Evolutionary conservation across 2,797 vertebrate genomes (phyloP), one percentile per base, ranked within the genome.

Genomic region (Phalloptychus januarius): DNA sequence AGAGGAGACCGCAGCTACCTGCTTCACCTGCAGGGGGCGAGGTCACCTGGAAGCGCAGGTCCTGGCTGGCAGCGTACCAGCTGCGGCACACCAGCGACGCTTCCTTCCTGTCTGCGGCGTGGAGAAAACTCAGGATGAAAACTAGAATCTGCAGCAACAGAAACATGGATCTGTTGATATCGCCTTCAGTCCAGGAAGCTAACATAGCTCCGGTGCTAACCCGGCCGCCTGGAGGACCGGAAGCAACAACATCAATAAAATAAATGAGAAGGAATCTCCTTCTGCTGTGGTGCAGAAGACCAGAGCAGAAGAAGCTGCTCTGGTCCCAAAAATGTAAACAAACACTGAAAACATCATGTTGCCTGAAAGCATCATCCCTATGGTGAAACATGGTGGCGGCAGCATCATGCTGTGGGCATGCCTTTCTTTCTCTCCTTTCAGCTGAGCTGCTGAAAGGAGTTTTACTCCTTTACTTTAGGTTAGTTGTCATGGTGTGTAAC

Each of bases 41-140:
- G 4, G 0, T 79, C 91, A 97, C 97, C 96, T 97, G 96, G 65
- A 95, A 96, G 76, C 89, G 88, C 44, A 83, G 90, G 85, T 96
- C 96, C 86, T 95, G 96, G 78, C 96, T 96, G 42, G 97, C 97
- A 56, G 40, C 71, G 87, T 96, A 96, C 97, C 97, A 98, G 81
- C 92, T 94, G 77, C 76, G 93, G 86, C 91, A 96, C 72, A 98
- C 96, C 52, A 96, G 86, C 0, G 96, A 96, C 1, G 97, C 97
- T 79, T 97, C 96, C 93, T 95, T 97, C 76, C 96, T 95, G 93
- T 97, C 97, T 31, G 96, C 89, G 6, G 93, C 72, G 65, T 94
- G 94, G 74, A 98, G 96, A 79, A 96, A 97, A 78, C 94, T 95
- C 86, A 97, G 92, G 88, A 97, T 96, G 87, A 96, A 95, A 48